Conservation (phyloP, 1,140 invertebrate genomes). For the Ceratina australensis region DNA sequence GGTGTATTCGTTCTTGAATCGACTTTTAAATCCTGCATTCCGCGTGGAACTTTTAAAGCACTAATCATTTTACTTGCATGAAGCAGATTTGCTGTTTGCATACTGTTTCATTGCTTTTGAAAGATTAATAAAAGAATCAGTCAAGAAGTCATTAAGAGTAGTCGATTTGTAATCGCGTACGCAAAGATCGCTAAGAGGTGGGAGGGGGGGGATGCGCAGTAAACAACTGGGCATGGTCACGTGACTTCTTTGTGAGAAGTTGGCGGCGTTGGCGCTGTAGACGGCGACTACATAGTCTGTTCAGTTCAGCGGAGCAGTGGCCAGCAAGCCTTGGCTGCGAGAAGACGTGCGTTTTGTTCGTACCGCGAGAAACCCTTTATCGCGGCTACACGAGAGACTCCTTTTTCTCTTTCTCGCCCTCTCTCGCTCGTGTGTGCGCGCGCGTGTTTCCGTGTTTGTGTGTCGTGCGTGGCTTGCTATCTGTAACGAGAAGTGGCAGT, state of each 20-base stretch:
- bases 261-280: conserved; percentile 42
- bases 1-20: no score
- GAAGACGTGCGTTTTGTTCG: conserved; percentile 62
- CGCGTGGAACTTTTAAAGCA: no score
- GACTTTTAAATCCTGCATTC: no score
- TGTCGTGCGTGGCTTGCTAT: conserved; percentile 35
- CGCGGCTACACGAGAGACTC: conserved; percentile 65
- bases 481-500: conserved; percentile 38
- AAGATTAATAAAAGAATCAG: no score
- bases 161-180: neutral
- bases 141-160: no score
- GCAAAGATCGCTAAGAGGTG: conserved; percentile 2
- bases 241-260: conserved; percentile 60
- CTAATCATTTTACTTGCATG: no score
- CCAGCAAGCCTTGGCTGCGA: conserved; percentile 71
- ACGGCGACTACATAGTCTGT: conserved; percentile 9
- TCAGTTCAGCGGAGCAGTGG: conserved; percentile 59
- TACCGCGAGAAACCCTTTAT: conserved; percentile 59
- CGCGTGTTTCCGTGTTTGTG: conserved; percentile 41
- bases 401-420: conserved; percentile 50
- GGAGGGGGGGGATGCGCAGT: conserved; percentile 20
- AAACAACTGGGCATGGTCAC: conserved; percentile 43
- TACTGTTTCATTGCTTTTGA: no score
- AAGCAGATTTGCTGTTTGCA: no score
- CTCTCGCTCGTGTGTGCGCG: conserved; percentile 35